Evolutionary conservation across 2,113 vertebrate genomes (phyloP).

Genomic region (Rynchops niger): DNA sequence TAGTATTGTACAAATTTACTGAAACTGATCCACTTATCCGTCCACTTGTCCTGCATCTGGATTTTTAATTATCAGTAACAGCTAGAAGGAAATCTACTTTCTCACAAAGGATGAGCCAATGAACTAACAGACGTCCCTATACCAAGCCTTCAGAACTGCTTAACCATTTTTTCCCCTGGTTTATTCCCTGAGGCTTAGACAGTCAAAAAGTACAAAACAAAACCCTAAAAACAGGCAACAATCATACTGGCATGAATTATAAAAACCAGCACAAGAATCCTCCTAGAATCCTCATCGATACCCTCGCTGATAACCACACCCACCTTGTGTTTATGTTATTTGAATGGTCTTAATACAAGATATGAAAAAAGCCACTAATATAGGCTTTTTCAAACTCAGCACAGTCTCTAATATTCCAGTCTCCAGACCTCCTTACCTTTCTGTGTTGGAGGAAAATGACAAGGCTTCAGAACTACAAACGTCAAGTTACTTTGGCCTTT

Average conservation of each 20-base stretch:
- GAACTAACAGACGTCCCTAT: not conserved
- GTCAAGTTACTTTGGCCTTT: not conserved
- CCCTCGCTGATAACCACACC: not conserved
- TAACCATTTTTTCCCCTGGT: not conserved
- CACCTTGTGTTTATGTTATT: not conserved
- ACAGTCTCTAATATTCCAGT: not conserved
- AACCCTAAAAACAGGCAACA: not conserved
- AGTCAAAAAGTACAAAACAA: not conserved
- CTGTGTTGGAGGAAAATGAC: not conserved
- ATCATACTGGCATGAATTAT: not conserved
- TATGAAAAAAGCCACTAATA: not conserved
- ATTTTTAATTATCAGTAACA: not conserved
- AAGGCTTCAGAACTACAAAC: not conserved
- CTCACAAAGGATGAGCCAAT: not conserved
- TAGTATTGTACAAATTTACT: not conserved
- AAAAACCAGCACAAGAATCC: not conserved
- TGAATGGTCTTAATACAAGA: not conserved
- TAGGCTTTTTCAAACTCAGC: not conserved
- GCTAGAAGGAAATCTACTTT: not conserved
- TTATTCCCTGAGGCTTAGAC: not conserved
- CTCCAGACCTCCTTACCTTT: not conserved
- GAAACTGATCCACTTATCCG: not conserved
- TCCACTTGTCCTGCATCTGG: not conserved
- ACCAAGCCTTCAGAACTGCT: not conserved
- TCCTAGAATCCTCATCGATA: not conserved